These are phyloP conservation scores for Bombylius discolor DNA, from an alignment of 2,888 invertebrate genomes.

Conservation along the genomic window DNA sequence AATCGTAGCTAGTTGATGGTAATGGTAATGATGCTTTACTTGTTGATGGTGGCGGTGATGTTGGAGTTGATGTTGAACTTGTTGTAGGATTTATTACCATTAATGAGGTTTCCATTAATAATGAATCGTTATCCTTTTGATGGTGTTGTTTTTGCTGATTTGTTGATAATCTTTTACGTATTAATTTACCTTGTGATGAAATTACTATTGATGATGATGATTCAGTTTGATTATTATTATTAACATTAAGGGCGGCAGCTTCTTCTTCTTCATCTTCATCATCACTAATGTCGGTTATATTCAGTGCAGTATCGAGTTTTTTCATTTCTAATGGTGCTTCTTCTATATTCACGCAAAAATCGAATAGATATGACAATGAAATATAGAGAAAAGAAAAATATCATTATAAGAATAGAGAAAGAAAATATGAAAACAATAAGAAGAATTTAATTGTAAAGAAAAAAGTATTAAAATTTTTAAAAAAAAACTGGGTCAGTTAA, in stretches of 20 bases:
- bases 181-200: slow-evolving; percentile 26
- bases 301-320: slow-evolving; percentile 28
- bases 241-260: not conserved
- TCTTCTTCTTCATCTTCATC: slow-evolving; percentile 23
- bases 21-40: not conserved
- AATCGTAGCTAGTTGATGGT: slow-evolving; percentile 20
- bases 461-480: no score
- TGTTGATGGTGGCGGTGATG: slow-evolving; percentile 14
- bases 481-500: not conserved
- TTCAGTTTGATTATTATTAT: slow-evolving; percentile 10
- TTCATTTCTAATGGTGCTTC: slow-evolving; percentile 30
- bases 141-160: slow-evolving; percentile 25
- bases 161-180: slow-evolving; percentile 29
- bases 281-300: slow-evolving; percentile 29
- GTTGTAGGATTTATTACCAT: slow-evolving; percentile 22
- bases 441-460: no score
- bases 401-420: no score
- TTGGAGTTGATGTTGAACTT: slow-evolving; percentile 15
- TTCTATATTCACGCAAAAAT: slow-evolving; percentile 14
- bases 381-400: not conserved
- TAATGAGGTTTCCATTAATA: slow-evolving; percentile 32
- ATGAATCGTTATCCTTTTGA: slow-evolving; percentile 21
- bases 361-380: no score
- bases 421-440: no score
- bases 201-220: slow-evolving; percentile 3